Conservation (phyloP, 2,888 invertebrate species). For the Heliconius cydno region DNA sequence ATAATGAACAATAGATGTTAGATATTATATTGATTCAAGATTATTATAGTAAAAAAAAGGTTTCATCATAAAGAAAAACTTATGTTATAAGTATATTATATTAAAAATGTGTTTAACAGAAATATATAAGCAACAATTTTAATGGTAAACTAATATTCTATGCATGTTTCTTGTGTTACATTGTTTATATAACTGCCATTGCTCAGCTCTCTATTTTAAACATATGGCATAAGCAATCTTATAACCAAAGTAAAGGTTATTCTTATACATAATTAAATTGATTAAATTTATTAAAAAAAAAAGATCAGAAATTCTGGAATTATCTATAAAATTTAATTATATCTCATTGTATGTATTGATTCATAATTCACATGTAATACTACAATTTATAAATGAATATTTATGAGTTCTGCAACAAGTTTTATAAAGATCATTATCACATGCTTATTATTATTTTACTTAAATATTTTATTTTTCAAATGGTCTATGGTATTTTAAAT, state of each 20-base stretch:
- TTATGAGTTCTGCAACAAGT: constrained; percentile 5
- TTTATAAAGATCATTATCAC: not conserved
- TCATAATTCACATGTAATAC: not conserved
- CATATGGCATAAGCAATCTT: not conserved
- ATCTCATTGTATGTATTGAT: not conserved
- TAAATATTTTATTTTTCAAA: not conserved
- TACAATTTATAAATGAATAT: constrained; percentile 12
- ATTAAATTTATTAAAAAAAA: too few relatives aligned
- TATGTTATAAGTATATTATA: not conserved
- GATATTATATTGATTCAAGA: not conserved
- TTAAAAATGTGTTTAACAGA: not conserved
- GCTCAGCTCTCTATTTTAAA: not conserved
- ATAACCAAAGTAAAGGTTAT: not conserved
- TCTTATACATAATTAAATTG: not conserved
- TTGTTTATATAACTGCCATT: constrained; percentile 13
- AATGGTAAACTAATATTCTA: not conserved
- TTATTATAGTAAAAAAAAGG: not conserved
- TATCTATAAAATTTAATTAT: not conserved
- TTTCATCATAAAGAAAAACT: not conserved
- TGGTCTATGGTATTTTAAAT: too few relatives aligned
- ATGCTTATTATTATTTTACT: not conserved
- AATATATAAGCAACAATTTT: not conserved
- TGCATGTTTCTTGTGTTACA: constrained; percentile 3
- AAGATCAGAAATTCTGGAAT: not conserved
- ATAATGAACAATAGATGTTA: not conserved